Evolutionary conservation across 2,113 vertebrate genomes (phyloP).

Genomic region (Oryzias javanicus): DNA sequence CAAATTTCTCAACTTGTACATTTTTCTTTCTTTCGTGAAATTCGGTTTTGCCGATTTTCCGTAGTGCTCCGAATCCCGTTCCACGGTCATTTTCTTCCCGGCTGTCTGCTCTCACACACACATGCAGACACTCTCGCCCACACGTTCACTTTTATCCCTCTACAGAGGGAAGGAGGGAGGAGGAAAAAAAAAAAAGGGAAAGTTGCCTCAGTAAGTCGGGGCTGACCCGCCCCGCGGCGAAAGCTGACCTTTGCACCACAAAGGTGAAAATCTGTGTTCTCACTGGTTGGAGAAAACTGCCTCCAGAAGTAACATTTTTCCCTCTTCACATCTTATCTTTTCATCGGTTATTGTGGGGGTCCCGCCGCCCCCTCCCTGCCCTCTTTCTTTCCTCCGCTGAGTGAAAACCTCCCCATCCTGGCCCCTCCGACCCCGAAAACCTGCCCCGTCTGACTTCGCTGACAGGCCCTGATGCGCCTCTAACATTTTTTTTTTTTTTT

Average conservation of each 20-base stretch:
- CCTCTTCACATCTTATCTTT: conserved; percentile 78
- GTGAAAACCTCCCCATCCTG: conserved; percentile 50
- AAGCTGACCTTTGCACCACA: conserved; percentile 74
- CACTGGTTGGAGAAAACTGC: conserved; percentile 75
- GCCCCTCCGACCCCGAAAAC: conserved; percentile 6
- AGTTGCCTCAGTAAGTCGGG: conserved; percentile 59
- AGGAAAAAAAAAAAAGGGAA: conserved; percentile 34
- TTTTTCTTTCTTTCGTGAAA: too few species aligned
- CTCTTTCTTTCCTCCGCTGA: conserved; percentile 45
- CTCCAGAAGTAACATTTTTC: conserved; percentile 79
- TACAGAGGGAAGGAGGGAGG: conserved; percentile 11
- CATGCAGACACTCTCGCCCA: conserved; percentile 14
- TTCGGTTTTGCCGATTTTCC: too few species aligned
- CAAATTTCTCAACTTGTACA: too few species aligned
- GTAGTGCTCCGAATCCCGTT: too few species aligned
- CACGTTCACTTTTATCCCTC: conserved; percentile 38
- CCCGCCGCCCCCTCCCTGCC: conserved; percentile 10
- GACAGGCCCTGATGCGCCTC: conserved; percentile 51
- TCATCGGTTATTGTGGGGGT: conserved; percentile 67
- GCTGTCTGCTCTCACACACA: background rate
- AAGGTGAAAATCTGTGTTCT: conserved; percentile 78
- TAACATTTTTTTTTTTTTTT: conserved; percentile 48
- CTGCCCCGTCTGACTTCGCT: conserved; percentile 9
- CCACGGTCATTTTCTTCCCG: too few species aligned
- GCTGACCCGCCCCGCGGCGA: conserved; percentile 72